Evolutionary conservation across 2,113 vertebrate genomes (phyloP).

Genomic region (Cynopterus brachyotis): DNA sequence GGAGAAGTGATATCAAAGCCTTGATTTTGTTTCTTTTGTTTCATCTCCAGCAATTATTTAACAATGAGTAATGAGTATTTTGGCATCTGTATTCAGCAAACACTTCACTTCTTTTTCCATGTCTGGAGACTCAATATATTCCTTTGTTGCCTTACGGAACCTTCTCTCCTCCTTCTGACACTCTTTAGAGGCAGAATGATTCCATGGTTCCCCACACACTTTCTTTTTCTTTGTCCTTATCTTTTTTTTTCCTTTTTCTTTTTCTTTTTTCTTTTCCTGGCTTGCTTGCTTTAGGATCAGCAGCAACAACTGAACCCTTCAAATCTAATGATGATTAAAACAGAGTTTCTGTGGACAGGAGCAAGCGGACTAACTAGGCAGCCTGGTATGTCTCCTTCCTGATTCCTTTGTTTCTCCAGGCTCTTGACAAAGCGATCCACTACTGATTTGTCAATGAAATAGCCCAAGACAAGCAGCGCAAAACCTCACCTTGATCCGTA

Average conservation of each 20-base stretch:
- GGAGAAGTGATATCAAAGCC: slow-evolving; percentile 90
- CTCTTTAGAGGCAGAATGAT: slow-evolving; percentile 97
- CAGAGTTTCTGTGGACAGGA: not conserved
- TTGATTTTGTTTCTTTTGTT: slow-evolving; percentile 89
- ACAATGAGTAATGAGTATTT: slow-evolving; percentile 92
- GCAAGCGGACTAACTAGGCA: not conserved
- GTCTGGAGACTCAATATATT: slow-evolving; percentile 93
- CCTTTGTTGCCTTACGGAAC: slow-evolving; percentile 91
- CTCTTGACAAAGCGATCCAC: not conserved
- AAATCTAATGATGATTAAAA: slow-evolving; percentile 65
- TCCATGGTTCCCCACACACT: slow-evolving; percentile 98
- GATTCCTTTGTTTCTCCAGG: not conserved
- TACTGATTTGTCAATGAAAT: not conserved
- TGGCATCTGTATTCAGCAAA: slow-evolving; percentile 92
- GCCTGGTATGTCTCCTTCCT: not conserved
- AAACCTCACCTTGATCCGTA: too few relatives aligned
- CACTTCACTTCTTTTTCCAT: slow-evolving; percentile 94
- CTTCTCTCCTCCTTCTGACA: slow-evolving; percentile 91
- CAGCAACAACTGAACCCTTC: slow-evolving; percentile 92
- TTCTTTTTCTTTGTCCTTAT: slow-evolving; percentile 95
- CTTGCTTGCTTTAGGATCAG: slow-evolving; percentile 95
- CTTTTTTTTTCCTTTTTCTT: slow-evolving; percentile 84
- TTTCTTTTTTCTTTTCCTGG: too few relatives aligned
- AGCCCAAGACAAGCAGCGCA: too few relatives aligned
- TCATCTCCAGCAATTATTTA: slow-evolving; percentile 93